Base-by-base conservation (phyloP, 35 echinoderm and acorn worm genomes). In the Diadema setosum region DNA sequence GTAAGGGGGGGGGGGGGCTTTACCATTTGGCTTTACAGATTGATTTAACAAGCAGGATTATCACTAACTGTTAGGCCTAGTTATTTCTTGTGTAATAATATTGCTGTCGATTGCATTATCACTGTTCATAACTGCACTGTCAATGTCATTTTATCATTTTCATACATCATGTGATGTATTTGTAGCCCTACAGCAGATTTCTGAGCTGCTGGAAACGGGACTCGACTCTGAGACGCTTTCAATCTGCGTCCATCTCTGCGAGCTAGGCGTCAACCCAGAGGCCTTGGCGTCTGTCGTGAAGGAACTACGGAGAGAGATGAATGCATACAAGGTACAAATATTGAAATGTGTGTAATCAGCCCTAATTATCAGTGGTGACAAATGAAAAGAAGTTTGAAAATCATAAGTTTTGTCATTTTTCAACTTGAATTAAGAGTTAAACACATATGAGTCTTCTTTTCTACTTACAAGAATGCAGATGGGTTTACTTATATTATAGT, bases 221-320 rank as follows among this genome's bases (percentile, higher is more conserved):
- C 65, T 97, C 12, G 91, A 93, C 41, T 57, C 95, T 24, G 95
- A 93, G 70, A 87, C 91, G 16, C 64, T 97, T 40, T 84, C 87
- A 20, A 97, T 92, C 12, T 83, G 86, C 67, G 87, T 87, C 9
- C 87, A 86, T 41, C 91, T 97, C 3, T 93, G 86, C 82, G 95
- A 97, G 40, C 87, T 90, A 5, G 95, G 95, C 7, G 91, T 97
- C 0, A 97, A 97, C 44, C 95, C 95, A 36, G 95, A 97, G 34
- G 90, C 95, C 25, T 41, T 97, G 34, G 95, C 95, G 27, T 93
- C 95, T 36, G 95, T 97, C 12, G 87, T 97, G 21, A 70, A 83
- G 61, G 95, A 97, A 84, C 84, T 97, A 9, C 58, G 91, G 36
- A 75, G 95, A 58, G 95, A 88, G 58, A 88, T 87, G 46, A 74